Conservation (phyloP, 2,888 invertebrate genomes). For the Parnassius glacialis region DNA sequence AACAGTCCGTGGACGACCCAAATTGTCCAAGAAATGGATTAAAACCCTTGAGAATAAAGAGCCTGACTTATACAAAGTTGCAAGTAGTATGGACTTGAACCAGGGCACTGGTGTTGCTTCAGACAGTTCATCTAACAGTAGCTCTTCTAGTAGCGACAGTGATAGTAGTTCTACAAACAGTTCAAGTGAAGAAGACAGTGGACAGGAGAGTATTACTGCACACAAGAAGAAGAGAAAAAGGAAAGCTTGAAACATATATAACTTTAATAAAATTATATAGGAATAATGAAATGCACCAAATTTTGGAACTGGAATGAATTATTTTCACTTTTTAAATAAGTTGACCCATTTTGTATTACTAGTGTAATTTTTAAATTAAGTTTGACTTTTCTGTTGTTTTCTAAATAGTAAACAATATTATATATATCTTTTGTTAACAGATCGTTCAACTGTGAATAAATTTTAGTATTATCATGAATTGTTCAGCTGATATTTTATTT, state of each 20-base stretch:
- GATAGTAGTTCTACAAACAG: slow-evolving; percentile 75
- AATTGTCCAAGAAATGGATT: slow-evolving; percentile 96
- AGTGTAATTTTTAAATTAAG: slow-evolving; percentile 50
- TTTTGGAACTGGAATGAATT: slow-evolving; percentile 40
- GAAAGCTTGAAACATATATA: slow-evolving; percentile 55
- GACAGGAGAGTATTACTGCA: slow-evolving; percentile 93
- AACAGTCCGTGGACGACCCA: slow-evolving; percentile 96
- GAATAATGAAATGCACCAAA: slow-evolving; percentile 39
- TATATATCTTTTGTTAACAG: slow-evolving; percentile 42
- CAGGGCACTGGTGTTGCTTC: slow-evolving; percentile 95
- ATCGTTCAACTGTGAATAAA: slow-evolving; percentile 19
- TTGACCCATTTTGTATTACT: slow-evolving; percentile 65
- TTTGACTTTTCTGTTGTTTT: slow-evolving; percentile 47
- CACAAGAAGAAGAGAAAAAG: slow-evolving; percentile 90
- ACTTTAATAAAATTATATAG: slow-evolving; percentile 7
- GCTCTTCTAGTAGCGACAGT: slow-evolving; percentile 87
- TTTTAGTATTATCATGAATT: slow-evolving; percentile 14
- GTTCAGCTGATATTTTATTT: background rate
- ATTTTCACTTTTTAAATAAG: slow-evolving; percentile 39
- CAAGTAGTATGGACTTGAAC: slow-evolving; percentile 91
- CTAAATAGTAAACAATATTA: slow-evolving; percentile 41
- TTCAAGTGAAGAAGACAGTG: slow-evolving; percentile 87
- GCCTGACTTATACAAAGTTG: slow-evolving; percentile 88
- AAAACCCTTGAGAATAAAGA: slow-evolving; percentile 85
- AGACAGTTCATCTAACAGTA: slow-evolving; percentile 94